Evolutionary conservation across 2,888 invertebrate species (phyloP).

Genomic region (Heliconius cydno): DNA sequence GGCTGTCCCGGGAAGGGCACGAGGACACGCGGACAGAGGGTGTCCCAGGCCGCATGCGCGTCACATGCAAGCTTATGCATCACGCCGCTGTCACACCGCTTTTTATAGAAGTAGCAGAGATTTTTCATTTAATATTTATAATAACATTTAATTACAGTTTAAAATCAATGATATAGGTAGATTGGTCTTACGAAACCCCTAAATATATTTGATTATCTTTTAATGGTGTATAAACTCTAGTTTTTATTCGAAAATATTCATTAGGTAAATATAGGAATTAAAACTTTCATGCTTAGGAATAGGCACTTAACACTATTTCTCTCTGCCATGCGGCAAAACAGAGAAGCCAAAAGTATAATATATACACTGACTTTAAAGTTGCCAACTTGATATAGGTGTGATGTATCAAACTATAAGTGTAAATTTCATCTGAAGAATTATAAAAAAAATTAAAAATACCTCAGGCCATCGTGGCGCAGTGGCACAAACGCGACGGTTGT

Average conservation of each 20-base stretch:
- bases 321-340: too few species aligned
- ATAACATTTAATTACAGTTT: neutral
- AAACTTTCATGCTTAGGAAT: neutral
- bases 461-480: too few species aligned
- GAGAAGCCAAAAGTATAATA: too few species aligned
- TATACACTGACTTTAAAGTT: neutral
- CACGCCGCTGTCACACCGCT: constrained; percentile 58
- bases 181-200: too few species aligned
- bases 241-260: too few species aligned
- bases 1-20: constrained; percentile 75
- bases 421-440: neutral
- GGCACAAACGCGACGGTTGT: too few species aligned
- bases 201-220: too few species aligned
- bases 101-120: neutral
- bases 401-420: neutral
- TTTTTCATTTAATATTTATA: neutral
- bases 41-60: constrained; percentile 65
- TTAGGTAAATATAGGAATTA: too few species aligned
- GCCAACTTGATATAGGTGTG: neutral
- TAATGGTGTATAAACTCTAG: too few species aligned
- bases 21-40: constrained; percentile 65
- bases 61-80: constrained; percentile 56
- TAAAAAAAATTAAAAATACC: too few species aligned
- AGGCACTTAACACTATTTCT: too few species aligned
- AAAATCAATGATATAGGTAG: neutral